Evolutionary conservation across 2,888 invertebrate species (phyloP), one percentile per base, ranked within the genome.

Genomic region (Ephialtes manifestator): DNA sequence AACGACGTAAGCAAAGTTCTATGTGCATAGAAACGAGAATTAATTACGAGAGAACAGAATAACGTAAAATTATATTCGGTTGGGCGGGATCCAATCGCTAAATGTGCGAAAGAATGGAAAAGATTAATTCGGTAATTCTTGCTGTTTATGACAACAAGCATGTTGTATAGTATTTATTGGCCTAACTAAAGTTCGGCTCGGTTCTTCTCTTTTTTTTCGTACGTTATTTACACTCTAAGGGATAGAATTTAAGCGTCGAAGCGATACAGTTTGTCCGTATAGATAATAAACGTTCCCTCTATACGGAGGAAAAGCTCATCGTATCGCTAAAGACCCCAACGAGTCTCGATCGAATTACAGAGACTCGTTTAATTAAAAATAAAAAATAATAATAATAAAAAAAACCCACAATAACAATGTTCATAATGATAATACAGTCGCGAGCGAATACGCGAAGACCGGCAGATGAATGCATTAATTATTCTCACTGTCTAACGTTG

Each of bases 111-210:
- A 58, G 80, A 65, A 79, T 55, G 31, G 35, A 15, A 63, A 31
- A 18, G 2, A 11, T 28, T 71, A 86, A 60, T n/a, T 55, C 55
- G 20, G 75, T 86, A 80, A 86, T 81, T 85, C 72, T 86, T 80
- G 58, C 51, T 51, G 75, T 35, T 67, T 76, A 72, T 77, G 48
- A 51, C 81, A 83, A 82, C 65, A 68, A 35, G 46, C 87, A 74
- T 84, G 80, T 85, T 92, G 90, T 91, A 93, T 90, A 93, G 90
- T 93, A 93, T 93, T 93, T 93, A 93, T 93, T 92, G 86, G 89
- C 88, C 88, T 89, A 89, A 89, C 82, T 87, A 83, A 65, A 68
- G 89, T 87, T 88, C 87, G 87, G 86, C 87, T 55, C 67, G 46
- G 58, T 68, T 67, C 28, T 39, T 74, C 31, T 60, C 35, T 51